These are phyloP conservation scores for Parazoanthus darwini DNA, from an alignment of 92 coral and sea anemone genomes.

Conservation along the genomic window DNA sequence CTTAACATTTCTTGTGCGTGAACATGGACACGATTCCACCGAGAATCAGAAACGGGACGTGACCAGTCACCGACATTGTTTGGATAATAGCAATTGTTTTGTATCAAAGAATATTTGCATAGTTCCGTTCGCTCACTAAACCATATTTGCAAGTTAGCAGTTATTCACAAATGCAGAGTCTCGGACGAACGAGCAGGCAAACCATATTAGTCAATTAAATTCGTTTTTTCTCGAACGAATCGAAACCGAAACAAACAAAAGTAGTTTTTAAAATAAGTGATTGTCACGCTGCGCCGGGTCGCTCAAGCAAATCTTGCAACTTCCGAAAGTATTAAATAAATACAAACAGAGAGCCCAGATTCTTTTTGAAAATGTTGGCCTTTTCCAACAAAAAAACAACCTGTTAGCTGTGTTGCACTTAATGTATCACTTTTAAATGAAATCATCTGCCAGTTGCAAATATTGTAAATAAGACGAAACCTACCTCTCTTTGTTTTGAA, in stretches of 20 bases:
- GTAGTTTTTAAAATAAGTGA: too few species aligned
- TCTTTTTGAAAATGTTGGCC: background rate
- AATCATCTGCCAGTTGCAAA: background rate
- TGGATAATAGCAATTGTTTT: too few species aligned
- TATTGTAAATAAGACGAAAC: background rate
- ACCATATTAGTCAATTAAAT: background rate
- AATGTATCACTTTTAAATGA: background rate
- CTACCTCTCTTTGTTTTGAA: conserved; percentile 24
- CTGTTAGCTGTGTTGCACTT: background rate
- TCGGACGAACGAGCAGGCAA: background rate
- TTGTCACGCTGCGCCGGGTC: background rate
- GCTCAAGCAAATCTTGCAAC: background rate
- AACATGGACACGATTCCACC: background rate
- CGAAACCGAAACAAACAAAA: conserved; percentile 1
- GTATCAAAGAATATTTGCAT: background rate
- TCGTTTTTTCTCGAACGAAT: background rate
- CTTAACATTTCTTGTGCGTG: background rate
- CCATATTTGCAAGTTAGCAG: background rate
- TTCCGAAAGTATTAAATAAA: background rate
- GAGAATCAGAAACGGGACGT: background rate
- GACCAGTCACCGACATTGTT: background rate
- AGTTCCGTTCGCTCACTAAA: background rate
- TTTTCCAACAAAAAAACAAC: background rate
- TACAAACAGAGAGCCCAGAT: background rate
- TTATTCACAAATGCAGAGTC: background rate